Base-by-base conservation (phyloP, 2,113 vertebrate species). In the Andinoacara biseriatus region DNA sequence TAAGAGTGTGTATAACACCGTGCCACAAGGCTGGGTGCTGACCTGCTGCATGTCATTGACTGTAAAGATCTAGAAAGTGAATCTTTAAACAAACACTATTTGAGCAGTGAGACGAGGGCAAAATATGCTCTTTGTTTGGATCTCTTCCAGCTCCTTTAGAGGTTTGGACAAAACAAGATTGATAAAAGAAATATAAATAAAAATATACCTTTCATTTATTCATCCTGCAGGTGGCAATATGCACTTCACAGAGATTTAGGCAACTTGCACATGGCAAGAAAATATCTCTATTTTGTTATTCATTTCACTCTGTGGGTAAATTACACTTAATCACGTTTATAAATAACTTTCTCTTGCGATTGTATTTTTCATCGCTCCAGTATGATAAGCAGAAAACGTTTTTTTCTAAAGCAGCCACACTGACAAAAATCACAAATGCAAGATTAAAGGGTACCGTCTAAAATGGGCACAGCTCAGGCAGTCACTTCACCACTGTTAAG, bases 271-370 rank as follows among this genome's bases (percentile, higher is more conserved):
- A 75, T 7, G 22, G 43, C 10, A 56, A 78, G 46, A 76, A 76
- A 86, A 5, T 49, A 75, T 62, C 5, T 56, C 40, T 8, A 24
- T 84, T 74, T 24, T 89, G 26, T 72, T 74, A 72, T 83, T 86
- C 58, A 83, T 75, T 82, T 78, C 60, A 35, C 74, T 76, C 60
- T 2, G 26, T 31, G 63, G 62, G 46, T 56, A 76, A 76, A 76
- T 83, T 63, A 20, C 58, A 78, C 38, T 85, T n/a, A n/a, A n/a
- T 86, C 54, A 82, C 76, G 61, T 22, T 87, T 58, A 84, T 74
- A 40, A 77, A 81, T 61, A 88, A 72, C 33, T 46, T 58, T 83
- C 22, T 52, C 57, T 84, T 78, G 74, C 80, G 78, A 60, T 79
- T 82, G 7, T 7, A 46, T 49, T 54, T 78, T 78, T 76, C 31